Base-by-base conservation (phyloP, 2,888 invertebrate species). In the Rhimphoctona megacephalus region DNA sequence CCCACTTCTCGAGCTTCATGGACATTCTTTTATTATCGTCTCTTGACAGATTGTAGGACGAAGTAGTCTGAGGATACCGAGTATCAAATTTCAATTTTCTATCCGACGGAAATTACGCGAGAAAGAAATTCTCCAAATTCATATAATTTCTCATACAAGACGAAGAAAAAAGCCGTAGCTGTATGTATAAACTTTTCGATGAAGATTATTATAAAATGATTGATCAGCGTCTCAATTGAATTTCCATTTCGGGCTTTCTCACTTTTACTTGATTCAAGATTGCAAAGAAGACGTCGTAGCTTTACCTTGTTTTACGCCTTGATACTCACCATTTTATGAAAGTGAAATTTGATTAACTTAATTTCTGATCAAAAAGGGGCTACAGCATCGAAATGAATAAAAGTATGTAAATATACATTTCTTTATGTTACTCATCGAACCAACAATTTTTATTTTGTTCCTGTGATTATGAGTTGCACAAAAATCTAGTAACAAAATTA, bases 261-360 rank as follows among this genome's bases (percentile, higher is more conserved):
- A 43, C 33, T 17, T 14, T 67, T 19, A 74, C 57, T 64, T 46
- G 74, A 80, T 54, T 73, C 74, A 54, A 70, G 54, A 43, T 49
- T 46, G 30, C 9, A 80, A 39, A 61, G 46, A 54, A 52, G n/a
- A 17, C 66, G 73, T 83, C 69, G 52, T 70, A 74, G 72, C 72
- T 67, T 49, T 22, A 43, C 8, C 33, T 36, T 77, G 39, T 66
- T 67, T 52, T 57, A 69, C 22, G n/a, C 76, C 76, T 52, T 69
- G 25, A 79, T 19, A 39, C n/a, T 76, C 61, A 36, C 25, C 72
- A 30, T 85, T 88, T 81, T 72, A 83, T 74, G 83, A 80, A 82
- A 17, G 30, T 61, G 30, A 79, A 88, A 85, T 83, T 84, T 80
- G 80, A 87, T 86, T 85, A 81, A 88, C 79, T 77, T 83, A 79